Evolutionary conservation across 92 coral and sea anemone species (phyloP), one percentile per base, ranked within the genome.

Genomic region (Epizoanthus fatuus): DNA sequence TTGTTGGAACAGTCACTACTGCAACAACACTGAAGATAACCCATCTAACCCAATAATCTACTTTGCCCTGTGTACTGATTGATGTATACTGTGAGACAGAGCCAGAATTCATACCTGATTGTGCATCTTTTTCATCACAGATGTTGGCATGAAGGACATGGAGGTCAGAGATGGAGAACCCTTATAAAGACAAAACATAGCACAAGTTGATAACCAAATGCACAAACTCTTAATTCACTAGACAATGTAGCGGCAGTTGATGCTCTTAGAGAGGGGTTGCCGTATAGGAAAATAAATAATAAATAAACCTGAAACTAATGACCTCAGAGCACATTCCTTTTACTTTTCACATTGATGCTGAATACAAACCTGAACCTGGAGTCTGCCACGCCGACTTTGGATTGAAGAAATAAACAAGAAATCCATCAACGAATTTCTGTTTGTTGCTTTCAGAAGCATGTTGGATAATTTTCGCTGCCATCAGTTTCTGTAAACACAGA

Each of bases 71-170:
- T 49, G 53, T 8, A 49, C 11, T 49, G 11, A 2, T 49, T 49
- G 53, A 8, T 49, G 14, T 49, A 4, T 7, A 62, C 35, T 62
- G 32, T 62, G 4, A 13, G 3, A 66, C 7, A 66, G 15, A 66
- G 17, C n/a, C 38, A 66, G 7, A 37, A 37, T 65, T 16, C 42
- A 39, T 60, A 77, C 82, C 82, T 77, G 82, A 55, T 94, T 92
- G 20, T 95, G 95, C 64, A 93, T 87, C 81, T 97, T 95, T 40
- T 93, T 93, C 83, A 97, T 80, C 52, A 97, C 99, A 13, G 99
- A 95, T 11, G 99, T 97, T 0, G 99, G 99, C 94, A 97, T 96
- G 57, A 97, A 97, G 15, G 97, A 87, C 64, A 86, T 78, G 19
- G 93, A 90, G 5, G 69, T 76, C 57, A 90, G 74, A 62, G 72